Evolutionary conservation across 2,888 invertebrate species (phyloP), one percentile per base, ranked within the genome.

Genomic region (Catocala fraxini): DNA sequence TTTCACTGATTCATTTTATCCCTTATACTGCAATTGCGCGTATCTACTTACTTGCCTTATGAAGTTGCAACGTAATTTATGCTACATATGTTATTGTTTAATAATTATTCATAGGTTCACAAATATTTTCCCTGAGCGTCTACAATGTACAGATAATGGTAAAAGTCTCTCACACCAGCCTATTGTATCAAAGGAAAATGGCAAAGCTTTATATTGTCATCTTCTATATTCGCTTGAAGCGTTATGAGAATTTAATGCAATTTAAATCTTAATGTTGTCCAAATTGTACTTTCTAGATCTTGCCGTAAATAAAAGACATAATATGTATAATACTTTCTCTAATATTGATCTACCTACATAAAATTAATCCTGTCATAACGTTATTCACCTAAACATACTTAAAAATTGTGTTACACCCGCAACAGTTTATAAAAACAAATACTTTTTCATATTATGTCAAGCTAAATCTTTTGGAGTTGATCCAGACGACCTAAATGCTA

Each of bases 401-500:
- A 1, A 25, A 6, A 12, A 45, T 4, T 9, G 10, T 15, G 15
- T 46, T 46, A 9, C 7, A 46, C 34, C 10, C 1, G 34, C 34
- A 4, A 33, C 41, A 25, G 42, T 77, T 77, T 79, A 80, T 84
- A 84, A 87, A 86, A 83, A 82, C 70, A 83, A 79, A 12, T 13
- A 45, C 35, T 67, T 82, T 84, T 80, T 73, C 71, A 74, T 77
- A 77, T 80, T 61, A 68, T 85, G 85, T 88, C 82, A 86, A 81
- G 80, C 75, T 67, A 67, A 84, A 82, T 81, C 73, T 86, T 87
- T 91, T 93, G 93, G 93, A 93, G 67, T 71, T 73, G 77, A 76
- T 93, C 93, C 93, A 93, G 89, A 80, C 88, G 93, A 90, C 93
- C 93, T 79, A 86, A 85, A 91, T 93, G 82, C 84, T 80, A 73